Conservation (phyloP, 2,888 invertebrate genomes). For the Sinhomidia bicolor region DNA sequence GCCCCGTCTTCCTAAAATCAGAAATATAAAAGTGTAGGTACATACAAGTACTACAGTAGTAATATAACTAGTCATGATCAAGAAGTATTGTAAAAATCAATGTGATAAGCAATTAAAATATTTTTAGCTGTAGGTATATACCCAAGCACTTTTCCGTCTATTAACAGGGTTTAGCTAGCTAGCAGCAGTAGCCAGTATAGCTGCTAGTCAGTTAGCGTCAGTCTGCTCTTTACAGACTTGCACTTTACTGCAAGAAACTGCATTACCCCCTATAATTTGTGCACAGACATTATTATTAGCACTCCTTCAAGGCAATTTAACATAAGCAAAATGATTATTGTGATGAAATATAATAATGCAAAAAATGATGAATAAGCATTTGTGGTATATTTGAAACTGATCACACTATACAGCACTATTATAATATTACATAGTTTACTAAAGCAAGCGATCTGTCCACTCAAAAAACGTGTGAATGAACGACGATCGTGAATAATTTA, state of each 20-base stretch:
- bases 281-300: not conserved
- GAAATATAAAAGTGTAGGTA: not conserved
- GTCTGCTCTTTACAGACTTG: too few relatives aligned
- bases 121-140: too few relatives aligned
- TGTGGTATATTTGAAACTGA: not conserved
- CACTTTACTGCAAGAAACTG: too few relatives aligned
- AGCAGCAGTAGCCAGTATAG: too few relatives aligned
- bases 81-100: not conserved
- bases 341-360: not conserved
- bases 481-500: not conserved
- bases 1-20: slow-evolving; percentile 47
- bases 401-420: too few relatives aligned
- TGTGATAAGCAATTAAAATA: not conserved
- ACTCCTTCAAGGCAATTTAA: not conserved
- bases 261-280: not conserved
- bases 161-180: too few relatives aligned
- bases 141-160: too few relatives aligned
- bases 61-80: not conserved
- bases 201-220: too few relatives aligned
- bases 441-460: not conserved
- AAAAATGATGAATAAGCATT: not conserved
- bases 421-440: not conserved
- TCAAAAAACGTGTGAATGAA: not conserved
- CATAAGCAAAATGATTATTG: not conserved
- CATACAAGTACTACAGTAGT: not conserved